Percentiles rank a stretch among this genome's conserved stretches.
Conservation (phyloP, 2,113 vertebrate genomes). For the Menidia beryllina region DNA sequence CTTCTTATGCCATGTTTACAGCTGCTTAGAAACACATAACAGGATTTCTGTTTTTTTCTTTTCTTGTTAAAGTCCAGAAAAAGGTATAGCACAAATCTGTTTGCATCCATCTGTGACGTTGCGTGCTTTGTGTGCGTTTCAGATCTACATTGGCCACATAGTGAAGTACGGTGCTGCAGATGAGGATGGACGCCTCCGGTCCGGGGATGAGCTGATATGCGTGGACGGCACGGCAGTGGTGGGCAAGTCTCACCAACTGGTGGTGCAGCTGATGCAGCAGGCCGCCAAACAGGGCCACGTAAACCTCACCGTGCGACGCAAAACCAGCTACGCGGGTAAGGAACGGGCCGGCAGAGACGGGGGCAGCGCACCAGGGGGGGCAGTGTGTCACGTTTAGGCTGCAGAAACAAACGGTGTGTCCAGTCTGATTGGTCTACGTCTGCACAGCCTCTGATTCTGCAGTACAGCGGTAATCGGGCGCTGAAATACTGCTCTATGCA, state of each 20-base stretch:
- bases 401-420: too few species aligned
- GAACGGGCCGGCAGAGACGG: background rate
- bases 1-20: background rate
- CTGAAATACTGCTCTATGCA: background rate
- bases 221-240: slow-evolving; percentile 98
- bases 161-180: slow-evolving; percentile 97
- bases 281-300: slow-evolving; percentile 98
- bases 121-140: background rate
- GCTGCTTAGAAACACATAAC: background rate
- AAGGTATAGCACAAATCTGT: background rate
- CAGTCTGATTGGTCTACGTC: background rate
- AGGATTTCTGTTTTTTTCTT: too few species aligned
- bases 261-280: slow-evolving; percentile 99
- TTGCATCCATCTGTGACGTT: background rate
- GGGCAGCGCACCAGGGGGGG: too few species aligned
- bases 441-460: background rate
- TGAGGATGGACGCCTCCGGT: slow-evolving; percentile 94
- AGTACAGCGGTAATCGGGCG: background rate
- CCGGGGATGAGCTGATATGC: slow-evolving; percentile 95
- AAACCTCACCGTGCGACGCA: slow-evolving; percentile 96
- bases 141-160: slow-evolving; percentile 99
- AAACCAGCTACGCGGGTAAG: slow-evolving; percentile 91
- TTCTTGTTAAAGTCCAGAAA: too few species aligned
- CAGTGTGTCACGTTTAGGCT: too few species aligned
- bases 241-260: slow-evolving; percentile 97